These are phyloP conservation scores for Syngnathus acus DNA, from an alignment of 2,797 vertebrate species.

Conservation along the genomic window DNA sequence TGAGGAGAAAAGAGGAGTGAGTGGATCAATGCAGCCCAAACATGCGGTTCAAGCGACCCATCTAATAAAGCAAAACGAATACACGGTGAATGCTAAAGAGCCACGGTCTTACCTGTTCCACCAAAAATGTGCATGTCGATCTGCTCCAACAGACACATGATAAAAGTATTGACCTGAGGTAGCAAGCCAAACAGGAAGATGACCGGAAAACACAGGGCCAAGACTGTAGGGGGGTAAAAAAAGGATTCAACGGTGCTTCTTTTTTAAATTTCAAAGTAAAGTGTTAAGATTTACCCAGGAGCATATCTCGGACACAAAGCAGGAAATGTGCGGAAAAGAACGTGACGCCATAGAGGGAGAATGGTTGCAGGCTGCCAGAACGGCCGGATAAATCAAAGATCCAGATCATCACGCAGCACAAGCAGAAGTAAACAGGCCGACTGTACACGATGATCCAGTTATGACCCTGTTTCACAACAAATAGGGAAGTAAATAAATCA, in stretches of 20 bases:
- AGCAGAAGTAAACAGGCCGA: constrained; percentile 85
- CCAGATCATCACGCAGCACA: constrained; percentile 85
- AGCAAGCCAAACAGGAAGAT: constrained; percentile 87
- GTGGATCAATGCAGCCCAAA: neutral
- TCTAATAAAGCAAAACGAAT: neutral
- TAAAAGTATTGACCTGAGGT: constrained; percentile 89
- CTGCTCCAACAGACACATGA: constrained; percentile 91
- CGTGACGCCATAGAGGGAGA: constrained; percentile 81
- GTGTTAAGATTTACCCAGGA: constrained; percentile 69
- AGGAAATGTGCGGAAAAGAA: constrained; percentile 82
- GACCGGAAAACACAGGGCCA: constrained; percentile 82
- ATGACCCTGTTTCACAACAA: constrained; percentile 71
- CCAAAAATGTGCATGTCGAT: constrained; percentile 89
- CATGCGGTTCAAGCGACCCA: neutral
- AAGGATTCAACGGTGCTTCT: neutral
- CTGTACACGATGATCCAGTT: constrained; percentile 94
- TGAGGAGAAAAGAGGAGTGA: constrained; percentile 37
- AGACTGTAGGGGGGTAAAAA: constrained; percentile 60
- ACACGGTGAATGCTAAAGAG: neutral
- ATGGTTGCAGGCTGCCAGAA: constrained; percentile 67
- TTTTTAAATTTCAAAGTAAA: neutral
- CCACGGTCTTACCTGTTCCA: constrained; percentile 75
- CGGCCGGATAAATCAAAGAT: constrained; percentile 76
- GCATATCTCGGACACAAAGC: constrained; percentile 79
- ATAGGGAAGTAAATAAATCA: neutral